Base-by-base conservation (phyloP, 2,113 vertebrate genomes). In the Passerina amoena region DNA sequence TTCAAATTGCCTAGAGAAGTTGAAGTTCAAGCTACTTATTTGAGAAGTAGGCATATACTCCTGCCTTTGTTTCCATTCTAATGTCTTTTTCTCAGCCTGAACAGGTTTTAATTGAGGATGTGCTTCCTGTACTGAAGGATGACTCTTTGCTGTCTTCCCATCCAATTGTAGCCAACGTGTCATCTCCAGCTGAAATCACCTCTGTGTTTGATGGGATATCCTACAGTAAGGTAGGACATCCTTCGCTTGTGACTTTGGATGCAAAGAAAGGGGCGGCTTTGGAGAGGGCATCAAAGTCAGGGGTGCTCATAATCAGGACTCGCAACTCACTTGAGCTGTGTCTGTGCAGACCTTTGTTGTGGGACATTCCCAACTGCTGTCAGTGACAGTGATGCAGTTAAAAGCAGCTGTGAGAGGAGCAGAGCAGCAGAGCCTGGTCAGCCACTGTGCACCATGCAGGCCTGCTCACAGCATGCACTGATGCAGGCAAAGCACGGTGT, bases 181-280 rank as follows among this genome's bases (percentile, higher is more conserved):
- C 98, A 11, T 99, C 98, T 11, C 99, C 99, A 15, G 98, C 98
- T 75, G 99, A 99, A 98, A 99, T 99, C 82, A 99, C 99, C 4
- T 99, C 99, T n/a, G 99, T 99, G 66, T 99, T 99, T 97, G 99
- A 99, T 57, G 97, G 97, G 57, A 99, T 99, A 92, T 99, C 99
- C 51, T 99, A 99, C 81, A 99, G 97, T 96, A 99, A 99, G 99
- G 99, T 99, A 87, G 44, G 92, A 31, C 33, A 79, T 23, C 5
- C 5, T 27, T 6, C 30, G 28, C 3, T 14, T 50, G 25, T 63
- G 66, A 73, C 27, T 78, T 63, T 40, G 53, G 31, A 24, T 82
- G 18, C 20, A 60, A 76, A 84, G 30, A 24, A 75, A 70, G 35
- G 7, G 6, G 8, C 16, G 9, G 4, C 33, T 79, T 69, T 23